A percentile compares a stretch with the other conserved stretches of the same genome.
Conservation (phyloP, 2,113 vertebrate species). For the Apteryx mantelli region DNA sequence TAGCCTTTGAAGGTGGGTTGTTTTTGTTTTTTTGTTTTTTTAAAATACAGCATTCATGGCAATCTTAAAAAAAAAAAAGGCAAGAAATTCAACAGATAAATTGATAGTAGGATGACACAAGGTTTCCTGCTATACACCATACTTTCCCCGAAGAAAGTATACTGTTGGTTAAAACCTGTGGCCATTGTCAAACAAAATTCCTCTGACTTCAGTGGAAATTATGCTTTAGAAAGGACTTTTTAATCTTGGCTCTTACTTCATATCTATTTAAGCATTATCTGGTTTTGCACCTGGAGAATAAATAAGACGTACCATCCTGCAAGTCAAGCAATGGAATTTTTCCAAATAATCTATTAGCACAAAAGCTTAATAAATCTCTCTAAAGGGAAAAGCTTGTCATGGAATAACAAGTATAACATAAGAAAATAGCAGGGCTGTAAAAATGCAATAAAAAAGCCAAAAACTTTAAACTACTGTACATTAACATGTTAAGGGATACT, state of each 20-base stretch:
- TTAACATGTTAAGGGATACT: neutral
- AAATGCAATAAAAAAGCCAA: neutral
- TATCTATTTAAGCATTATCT: slow-evolving; percentile 1
- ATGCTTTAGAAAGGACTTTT: neutral
- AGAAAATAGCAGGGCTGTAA: neutral
- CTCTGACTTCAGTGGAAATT: neutral
- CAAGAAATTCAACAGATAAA: neutral
- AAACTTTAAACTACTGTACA: neutral
- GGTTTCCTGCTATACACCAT: neutral
- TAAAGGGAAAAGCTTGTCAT: slow-evolving; percentile 32
- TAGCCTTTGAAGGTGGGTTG: neutral
- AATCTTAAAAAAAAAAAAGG: neutral
- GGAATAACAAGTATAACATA: neutral
- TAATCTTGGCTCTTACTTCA: neutral
- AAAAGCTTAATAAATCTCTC: slow-evolving; percentile 35
- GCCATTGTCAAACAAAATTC: neutral
- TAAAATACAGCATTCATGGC: neutral
- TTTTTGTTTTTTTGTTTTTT: too few species aligned
- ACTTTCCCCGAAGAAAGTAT: neutral
- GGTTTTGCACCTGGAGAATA: slow-evolving; percentile 48
- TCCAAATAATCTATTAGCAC: slow-evolving; percentile 24
- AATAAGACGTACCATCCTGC: slow-evolving; percentile 12
- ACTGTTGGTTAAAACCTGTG: neutral
- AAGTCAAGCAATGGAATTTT: neutral
- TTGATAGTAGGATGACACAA: neutral